Percentiles rank a stretch among this genome's conserved stretches.
phyloP scores from a whole-genome alignment of 1,140 invertebrate species.

The Galleria mellonella region DNA sequence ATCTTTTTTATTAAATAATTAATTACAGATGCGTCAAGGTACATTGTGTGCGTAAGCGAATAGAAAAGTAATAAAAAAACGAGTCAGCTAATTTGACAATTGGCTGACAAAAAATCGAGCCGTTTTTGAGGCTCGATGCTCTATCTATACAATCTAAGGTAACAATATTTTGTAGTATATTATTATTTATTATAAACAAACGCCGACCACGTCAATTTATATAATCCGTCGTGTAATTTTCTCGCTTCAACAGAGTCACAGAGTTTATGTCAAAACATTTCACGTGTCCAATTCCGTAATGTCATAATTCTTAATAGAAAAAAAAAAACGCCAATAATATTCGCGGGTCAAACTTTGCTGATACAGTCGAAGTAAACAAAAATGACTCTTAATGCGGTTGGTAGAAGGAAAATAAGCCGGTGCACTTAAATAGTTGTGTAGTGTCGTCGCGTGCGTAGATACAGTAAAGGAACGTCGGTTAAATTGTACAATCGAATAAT shows the following conservation, averaged over 20 bases:
- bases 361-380: neutral
- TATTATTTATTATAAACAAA: too few relatives aligned
- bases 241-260: neutral
- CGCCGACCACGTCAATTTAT: too few relatives aligned
- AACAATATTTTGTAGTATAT: too few relatives aligned
- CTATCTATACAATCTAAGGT: too few relatives aligned
- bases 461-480: slow-evolving; percentile 1
- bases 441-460: neutral
- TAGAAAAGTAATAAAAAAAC: too few relatives aligned
- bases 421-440: neutral
- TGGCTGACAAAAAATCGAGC: too few relatives aligned
- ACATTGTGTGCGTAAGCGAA: too few relatives aligned
- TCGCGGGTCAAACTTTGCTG: neutral
- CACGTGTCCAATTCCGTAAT: neutral
- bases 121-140: too few relatives aligned
- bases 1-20: too few relatives aligned
- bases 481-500: neutral
- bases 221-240: neutral
- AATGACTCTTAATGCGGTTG: neutral
- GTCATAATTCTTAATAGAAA: slow-evolving; percentile 1
- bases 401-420: too few relatives aligned
- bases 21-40: too few relatives aligned
- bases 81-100: too few relatives aligned
- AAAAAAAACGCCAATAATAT: slow-evolving; percentile 1
- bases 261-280: neutral